Conservation (phyloP, 1,140 invertebrate species). For the Druon quercuslanigerum region DNA sequence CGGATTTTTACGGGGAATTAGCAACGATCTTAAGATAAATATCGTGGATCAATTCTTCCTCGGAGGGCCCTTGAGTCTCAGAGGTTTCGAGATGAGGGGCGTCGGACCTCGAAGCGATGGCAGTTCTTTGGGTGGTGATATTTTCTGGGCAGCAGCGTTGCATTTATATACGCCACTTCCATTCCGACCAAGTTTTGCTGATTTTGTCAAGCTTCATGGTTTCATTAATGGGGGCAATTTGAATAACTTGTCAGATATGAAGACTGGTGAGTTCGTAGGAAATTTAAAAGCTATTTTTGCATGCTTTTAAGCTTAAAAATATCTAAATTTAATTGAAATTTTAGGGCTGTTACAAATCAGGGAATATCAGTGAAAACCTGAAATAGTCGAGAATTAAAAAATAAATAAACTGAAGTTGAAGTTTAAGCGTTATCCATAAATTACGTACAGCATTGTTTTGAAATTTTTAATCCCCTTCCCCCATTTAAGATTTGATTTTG, state of each 20-base stretch:
- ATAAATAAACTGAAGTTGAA: no score
- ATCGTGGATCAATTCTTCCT: conserved; percentile 90
- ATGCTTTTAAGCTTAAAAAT: not conserved
- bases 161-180: conserved; percentile 91
- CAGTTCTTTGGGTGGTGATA: conserved; percentile 81
- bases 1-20: conserved; percentile 82
- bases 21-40: conserved; percentile 78
- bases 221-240: conserved; percentile 91
- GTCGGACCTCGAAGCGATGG: conserved; percentile 87
- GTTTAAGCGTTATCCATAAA: no score
- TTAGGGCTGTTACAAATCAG: not conserved
- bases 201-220: conserved; percentile 87
- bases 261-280: conserved; percentile 50
- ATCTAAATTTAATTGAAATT: conserved; percentile 18
- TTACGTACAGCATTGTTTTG: no score
- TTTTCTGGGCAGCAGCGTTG: conserved; percentile 87
- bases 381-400: no score
- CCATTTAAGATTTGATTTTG: no score
- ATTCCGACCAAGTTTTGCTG: conserved; percentile 87
- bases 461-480: no score
- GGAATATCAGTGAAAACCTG: no score
- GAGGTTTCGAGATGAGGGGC: conserved; percentile 89
- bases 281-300: conserved; percentile 31
- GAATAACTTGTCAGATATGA: conserved; percentile 71
- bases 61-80: conserved; percentile 88